Evolutionary conservation across 2,888 invertebrate species (phyloP).

Genomic region (Eumerus sabulonum): DNA sequence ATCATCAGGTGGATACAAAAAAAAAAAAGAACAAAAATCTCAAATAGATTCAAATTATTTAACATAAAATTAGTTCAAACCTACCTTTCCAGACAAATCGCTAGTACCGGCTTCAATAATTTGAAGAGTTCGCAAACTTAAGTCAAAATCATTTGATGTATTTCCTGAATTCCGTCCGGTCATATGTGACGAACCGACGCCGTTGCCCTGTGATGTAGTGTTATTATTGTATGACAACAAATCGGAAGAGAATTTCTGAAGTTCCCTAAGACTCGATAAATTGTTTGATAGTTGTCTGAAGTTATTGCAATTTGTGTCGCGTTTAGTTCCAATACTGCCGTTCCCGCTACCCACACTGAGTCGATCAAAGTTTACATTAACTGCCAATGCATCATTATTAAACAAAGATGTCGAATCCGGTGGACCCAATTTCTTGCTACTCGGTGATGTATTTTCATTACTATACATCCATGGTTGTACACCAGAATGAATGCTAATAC

Average conservation of each 20-base stretch:
- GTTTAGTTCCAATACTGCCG: conserved; percentile 30
- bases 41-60: too few relatives aligned
- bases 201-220: conserved; percentile 57
- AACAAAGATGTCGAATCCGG: conserved; percentile 46
- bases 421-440: conserved; percentile 48
- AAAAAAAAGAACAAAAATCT: too few relatives aligned
- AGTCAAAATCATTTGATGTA: conserved; percentile 56
- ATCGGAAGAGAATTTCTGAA: conserved; percentile 69
- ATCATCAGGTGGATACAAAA: too few relatives aligned
- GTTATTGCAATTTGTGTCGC: conserved; percentile 39
- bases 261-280: conserved; percentile 69
- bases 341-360: conserved; percentile 32
- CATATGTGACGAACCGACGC: conserved; percentile 34
- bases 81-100: conserved; percentile 69
- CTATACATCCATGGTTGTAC: conserved; percentile 61
- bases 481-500: conserved; percentile 16
- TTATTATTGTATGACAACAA: conserved; percentile 65
- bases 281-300: conserved; percentile 62
- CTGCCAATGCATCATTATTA: conserved; percentile 49
- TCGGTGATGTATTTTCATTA: conserved; percentile 65
- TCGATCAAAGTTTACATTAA: conserved; percentile 51
- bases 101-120: conserved; percentile 60
- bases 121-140: conserved; percentile 65
- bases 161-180: conserved; percentile 43
- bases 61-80: background rate